These are phyloP conservation scores for Paracentrotus lividus DNA, from an alignment of 53 echinoderm and acorn worm genomes.

Conservation along the genomic window DNA sequence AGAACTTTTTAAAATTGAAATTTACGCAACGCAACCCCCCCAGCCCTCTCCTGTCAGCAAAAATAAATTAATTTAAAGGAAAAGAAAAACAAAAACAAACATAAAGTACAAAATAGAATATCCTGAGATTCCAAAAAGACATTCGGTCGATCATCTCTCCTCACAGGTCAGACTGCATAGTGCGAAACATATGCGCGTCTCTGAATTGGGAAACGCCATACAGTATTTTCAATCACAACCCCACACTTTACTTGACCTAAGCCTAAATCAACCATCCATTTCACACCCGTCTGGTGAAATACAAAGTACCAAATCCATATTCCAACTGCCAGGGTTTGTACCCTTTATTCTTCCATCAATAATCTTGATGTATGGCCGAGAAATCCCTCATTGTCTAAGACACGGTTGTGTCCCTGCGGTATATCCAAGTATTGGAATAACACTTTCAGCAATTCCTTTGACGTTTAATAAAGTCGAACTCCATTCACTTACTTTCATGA, in stretches of 20 bases:
- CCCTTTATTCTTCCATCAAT: not conserved
- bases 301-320: not conserved
- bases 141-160: too few species aligned
- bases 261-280: not conserved
- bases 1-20: too few species aligned
- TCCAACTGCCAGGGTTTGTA: not conserved
- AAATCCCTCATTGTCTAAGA: not conserved
- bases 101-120: too few species aligned
- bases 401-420: not conserved
- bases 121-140: too few species aligned
- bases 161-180: too few species aligned
- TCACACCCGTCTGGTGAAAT: not conserved
- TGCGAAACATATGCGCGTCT: not conserved
- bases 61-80: too few species aligned
- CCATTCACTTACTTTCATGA: not conserved
- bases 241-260: not conserved
- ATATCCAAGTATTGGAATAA: not conserved
- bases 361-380: not conserved
- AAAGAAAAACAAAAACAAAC: too few species aligned
- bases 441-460: not conserved
- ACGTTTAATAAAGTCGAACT: not conserved
- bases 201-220: too few species aligned
- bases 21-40: too few species aligned
- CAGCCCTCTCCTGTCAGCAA: too few species aligned
- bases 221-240: too few species aligned